These are phyloP conservation scores for Eupelmus urozonus DNA, from an alignment of 2,888 invertebrate genomes.

Conservation along the genomic window DNA sequence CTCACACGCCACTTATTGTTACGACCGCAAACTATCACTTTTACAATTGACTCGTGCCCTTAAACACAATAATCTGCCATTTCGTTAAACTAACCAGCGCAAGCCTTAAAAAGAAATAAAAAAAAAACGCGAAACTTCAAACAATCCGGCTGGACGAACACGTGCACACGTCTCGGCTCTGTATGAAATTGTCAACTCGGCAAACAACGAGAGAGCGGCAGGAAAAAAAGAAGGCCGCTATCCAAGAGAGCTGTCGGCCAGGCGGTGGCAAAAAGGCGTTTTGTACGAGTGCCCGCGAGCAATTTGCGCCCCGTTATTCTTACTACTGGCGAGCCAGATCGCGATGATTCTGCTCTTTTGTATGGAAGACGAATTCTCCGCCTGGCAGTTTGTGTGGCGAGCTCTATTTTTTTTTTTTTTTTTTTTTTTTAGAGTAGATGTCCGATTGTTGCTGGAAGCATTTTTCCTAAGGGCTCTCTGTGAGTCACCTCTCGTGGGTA, in stretches of 20 bases:
- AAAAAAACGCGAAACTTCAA: background rate
- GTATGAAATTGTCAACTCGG: no score
- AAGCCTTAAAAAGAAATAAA: background rate
- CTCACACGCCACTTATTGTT: no score
- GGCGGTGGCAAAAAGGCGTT: conserved; percentile 17
- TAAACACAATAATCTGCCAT: no score
- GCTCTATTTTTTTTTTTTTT: background rate
- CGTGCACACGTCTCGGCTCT: no score
- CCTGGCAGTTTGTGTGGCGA: background rate
- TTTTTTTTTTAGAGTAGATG: background rate
- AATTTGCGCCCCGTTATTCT: conserved; percentile 39
- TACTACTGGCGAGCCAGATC: conserved; percentile 11
- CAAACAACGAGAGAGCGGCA: no score
- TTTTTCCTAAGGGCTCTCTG: no score
- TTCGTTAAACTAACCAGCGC: no score
- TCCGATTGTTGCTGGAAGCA: no score
- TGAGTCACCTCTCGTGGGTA: no score
- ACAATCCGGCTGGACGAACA: no score
- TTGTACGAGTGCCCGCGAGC: conserved; percentile 32
- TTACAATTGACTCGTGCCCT: no score
- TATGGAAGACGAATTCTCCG: conserved; percentile 4
- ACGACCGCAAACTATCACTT: background rate
- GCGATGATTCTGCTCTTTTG: conserved; percentile 40
- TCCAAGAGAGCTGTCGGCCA: background rate
- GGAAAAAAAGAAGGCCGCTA: background rate